These are phyloP conservation scores for Ispidina lecontei DNA, from an alignment of 2,797 vertebrate genomes.

Conservation along the genomic window DNA sequence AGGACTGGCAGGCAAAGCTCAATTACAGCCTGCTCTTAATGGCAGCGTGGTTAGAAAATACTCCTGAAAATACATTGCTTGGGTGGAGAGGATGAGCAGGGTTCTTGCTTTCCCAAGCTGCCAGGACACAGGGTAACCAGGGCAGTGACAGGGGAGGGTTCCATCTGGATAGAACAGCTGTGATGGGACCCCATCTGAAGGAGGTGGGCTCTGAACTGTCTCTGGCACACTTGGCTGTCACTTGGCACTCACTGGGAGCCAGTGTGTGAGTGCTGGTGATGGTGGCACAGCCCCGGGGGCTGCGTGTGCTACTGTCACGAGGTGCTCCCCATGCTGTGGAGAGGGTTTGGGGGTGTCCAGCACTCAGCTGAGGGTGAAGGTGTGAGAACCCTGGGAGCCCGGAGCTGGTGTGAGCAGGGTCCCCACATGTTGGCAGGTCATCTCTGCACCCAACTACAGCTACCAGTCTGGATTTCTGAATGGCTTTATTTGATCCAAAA, in stretches of 20 bases:
- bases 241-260: not conserved
- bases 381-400: not conserved
- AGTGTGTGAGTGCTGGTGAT: not conserved
- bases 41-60: not conserved
- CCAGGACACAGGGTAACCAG: too few species aligned
- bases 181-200: not conserved
- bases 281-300: not conserved
- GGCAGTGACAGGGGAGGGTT: not conserved
- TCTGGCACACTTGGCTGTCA: fast-evolving
- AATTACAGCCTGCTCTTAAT: not conserved
- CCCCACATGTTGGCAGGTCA: fast-evolving
- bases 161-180: too few species aligned
- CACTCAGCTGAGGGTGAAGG: fast-evolving
- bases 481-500: not conserved
- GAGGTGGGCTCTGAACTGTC: not conserved
- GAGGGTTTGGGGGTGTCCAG: fast-evolving
- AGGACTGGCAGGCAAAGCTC: not conserved
- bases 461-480: not conserved
- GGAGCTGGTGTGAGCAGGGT: not conserved
- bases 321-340: fast-evolving
- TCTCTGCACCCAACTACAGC: not conserved
- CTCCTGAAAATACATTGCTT: not conserved
- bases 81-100: not conserved
- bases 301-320: fast-evolving
- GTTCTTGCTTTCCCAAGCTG: not conserved